These are phyloP conservation scores for Sinocyclocheilus anophthalmus DNA, from an alignment of 2,113 vertebrate species.

Conservation along the genomic window DNA sequence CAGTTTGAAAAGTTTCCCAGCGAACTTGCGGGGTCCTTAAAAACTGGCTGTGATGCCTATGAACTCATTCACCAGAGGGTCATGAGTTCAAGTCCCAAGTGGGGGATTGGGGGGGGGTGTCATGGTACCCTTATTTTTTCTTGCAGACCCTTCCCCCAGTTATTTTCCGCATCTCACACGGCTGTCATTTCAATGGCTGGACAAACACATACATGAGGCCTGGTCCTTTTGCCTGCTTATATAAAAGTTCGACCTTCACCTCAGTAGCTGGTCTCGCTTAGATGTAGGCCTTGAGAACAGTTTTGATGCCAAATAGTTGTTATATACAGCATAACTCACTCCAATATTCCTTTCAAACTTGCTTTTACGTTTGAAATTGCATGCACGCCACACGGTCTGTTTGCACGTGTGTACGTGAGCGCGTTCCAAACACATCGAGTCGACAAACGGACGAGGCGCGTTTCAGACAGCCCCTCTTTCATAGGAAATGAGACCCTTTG, in stretches of 20 bases:
- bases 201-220: conserved; percentile 32
- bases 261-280: conserved; percentile 2
- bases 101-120: conserved; percentile 59
- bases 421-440: no score
- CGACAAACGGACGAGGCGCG: no score
- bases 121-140: conserved; percentile 3
- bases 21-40: conserved; percentile 38
- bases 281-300: background rate
- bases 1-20: conserved; percentile 4
- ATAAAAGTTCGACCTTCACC: background rate
- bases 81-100: conserved; percentile 77
- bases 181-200: conserved; percentile 48
- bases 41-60: conserved; percentile 66
- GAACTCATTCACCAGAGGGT: conserved; percentile 75
- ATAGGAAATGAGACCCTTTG: no score
- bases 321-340: no score
- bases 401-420: no score
- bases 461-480: no score
- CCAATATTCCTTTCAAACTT: no score
- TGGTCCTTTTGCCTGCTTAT: conserved; percentile 8
- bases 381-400: no score
- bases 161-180: background rate
- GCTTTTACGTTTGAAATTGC: no score
- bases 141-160: background rate
- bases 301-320: background rate